Percentiles rank a stretch among this genome's conserved stretches.
phyloP scores from a whole-genome alignment of 2,797 vertebrate species.

The Anabacerthia variegaticeps region DNA sequence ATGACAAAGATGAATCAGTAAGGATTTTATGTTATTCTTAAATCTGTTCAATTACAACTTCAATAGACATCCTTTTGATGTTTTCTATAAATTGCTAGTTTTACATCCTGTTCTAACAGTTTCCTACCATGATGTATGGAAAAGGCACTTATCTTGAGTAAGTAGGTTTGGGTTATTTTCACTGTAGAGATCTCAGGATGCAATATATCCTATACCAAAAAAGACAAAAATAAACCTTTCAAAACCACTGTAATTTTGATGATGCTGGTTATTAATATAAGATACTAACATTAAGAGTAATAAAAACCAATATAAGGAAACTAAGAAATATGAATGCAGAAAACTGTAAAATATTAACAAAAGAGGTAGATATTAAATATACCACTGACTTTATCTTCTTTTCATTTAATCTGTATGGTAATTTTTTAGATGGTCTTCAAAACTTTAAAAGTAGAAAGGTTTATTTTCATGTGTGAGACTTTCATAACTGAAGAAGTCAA shows the following conservation, averaged over 20 bases:
- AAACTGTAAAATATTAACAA: background rate
- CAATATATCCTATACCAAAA: background rate
- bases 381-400: background rate
- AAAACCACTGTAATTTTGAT: background rate
- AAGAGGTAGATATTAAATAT: background rate
- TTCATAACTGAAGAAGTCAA: background rate
- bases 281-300: background rate
- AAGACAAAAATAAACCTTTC: background rate
- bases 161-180: background rate
- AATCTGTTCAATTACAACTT: background rate
- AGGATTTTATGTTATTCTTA: background rate
- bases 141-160: background rate
- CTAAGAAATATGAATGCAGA: background rate
- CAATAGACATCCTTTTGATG: background rate
- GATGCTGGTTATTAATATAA: background rate
- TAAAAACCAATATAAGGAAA: background rate
- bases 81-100: background rate
- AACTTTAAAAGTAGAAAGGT: background rate
- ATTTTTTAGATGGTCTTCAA: background rate
- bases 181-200: background rate
- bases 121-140: background rate
- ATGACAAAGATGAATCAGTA: background rate
- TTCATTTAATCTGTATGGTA: background rate
- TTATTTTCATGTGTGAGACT: background rate
- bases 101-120: background rate